Evolutionary conservation across 1,140 invertebrate species (phyloP).

Genomic region (Leptopilina clavipes): DNA sequence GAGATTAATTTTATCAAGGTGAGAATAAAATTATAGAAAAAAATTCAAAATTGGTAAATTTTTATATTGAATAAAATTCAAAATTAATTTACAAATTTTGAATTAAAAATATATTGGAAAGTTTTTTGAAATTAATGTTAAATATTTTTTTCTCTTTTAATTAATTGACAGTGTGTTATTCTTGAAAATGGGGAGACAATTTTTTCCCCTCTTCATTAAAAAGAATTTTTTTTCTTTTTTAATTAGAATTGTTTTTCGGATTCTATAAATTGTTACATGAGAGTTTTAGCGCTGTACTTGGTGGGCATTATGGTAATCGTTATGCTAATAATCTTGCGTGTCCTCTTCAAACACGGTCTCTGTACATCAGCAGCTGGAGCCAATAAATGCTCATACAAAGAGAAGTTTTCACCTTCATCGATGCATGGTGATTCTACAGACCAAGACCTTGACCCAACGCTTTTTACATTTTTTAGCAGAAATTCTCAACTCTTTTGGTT

Average conservation of each 20-base stretch:
- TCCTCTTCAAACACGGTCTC: conserved; percentile 11
- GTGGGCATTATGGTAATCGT: neutral
- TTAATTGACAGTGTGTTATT: no score
- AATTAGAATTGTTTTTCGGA: neutral
- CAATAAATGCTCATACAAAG: conserved; percentile 16
- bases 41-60: no score
- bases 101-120: no score
- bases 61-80: no score
- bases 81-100: no score
- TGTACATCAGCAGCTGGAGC: conserved; percentile 18
- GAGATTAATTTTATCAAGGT: no score
- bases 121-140: no score
- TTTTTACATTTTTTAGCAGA: neutral
- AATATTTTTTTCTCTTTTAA: no score
- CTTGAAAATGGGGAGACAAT: no score
- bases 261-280: neutral
- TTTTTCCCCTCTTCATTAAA: no score
- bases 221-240: no score
- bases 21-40: no score
- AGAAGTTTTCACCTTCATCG: conserved; percentile 30
- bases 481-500: neutral
- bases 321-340: conserved; percentile 12
- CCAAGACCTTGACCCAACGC: conserved; percentile 5
- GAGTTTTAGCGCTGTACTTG: neutral
- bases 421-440: conserved; percentile 14